Evolutionary conservation across 2,888 invertebrate genomes (phyloP).

Genomic region (Nemoura dubitans): DNA sequence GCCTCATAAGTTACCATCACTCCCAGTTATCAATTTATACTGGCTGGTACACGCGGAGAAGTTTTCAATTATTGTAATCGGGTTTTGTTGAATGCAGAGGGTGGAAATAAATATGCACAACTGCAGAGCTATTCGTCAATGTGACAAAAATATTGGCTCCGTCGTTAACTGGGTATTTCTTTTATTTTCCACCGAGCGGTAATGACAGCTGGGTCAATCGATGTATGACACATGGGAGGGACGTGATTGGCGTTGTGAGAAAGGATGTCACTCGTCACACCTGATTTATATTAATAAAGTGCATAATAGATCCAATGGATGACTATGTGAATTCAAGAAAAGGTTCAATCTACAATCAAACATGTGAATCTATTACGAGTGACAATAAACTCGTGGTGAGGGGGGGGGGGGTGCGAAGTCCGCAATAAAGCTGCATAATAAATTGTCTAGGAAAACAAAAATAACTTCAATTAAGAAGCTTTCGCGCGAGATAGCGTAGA

Average conservation of each 20-base stretch:
- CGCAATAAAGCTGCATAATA: not conserved
- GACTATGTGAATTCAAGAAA: not conserved
- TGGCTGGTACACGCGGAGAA: not conserved
- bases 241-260: not conserved
- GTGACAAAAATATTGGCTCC: constrained; percentile 27
- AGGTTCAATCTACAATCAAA: not conserved
- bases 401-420: not conserved
- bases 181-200: not conserved
- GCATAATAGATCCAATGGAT: not conserved
- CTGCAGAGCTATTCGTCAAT: constrained; percentile 18
- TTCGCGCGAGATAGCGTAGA: not conserved
- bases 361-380: not conserved
- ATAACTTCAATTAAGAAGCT: not conserved
- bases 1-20: constrained; percentile 32
- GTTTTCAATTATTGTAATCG: constrained; percentile 27
- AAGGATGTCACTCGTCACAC: not conserved
- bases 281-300: not conserved
- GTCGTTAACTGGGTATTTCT: not conserved
- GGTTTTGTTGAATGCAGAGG: not conserved
- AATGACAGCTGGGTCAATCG: not conserved
- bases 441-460: not conserved
- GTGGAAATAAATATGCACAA: constrained; percentile 24
- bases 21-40: constrained; percentile 30
- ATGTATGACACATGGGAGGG: not conserved
- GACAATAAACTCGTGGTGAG: not conserved